These are phyloP conservation scores for Dendronephthya gigantea DNA, from an alignment of 64 coral and sea anemone genomes.

Conservation along the genomic window DNA sequence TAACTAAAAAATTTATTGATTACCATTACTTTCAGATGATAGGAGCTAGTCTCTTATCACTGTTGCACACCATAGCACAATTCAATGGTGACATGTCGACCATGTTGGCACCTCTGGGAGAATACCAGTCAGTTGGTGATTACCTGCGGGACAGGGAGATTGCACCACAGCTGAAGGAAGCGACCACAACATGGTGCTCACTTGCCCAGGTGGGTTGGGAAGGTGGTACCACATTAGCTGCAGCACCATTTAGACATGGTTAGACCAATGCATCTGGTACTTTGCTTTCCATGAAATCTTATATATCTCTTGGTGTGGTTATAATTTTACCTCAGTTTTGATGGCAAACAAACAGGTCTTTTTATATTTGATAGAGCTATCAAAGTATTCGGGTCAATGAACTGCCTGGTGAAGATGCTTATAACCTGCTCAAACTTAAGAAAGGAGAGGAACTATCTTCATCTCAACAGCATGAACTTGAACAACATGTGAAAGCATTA, in stretches of 20 bases:
- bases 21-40: slow-evolving; percentile 70
- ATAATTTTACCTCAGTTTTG: not conserved
- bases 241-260: too few species aligned
- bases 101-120: slow-evolving; percentile 68
- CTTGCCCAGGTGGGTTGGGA: slow-evolving; percentile 71
- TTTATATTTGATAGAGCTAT: not conserved
- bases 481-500: not conserved
- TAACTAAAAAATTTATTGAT: too few species aligned
- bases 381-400: not conserved
- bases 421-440: not conserved
- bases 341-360: not conserved
- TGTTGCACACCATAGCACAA: slow-evolving; percentile 74
- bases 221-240: too few species aligned
- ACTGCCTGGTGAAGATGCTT: not conserved
- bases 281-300: too few species aligned
- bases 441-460: not conserved
- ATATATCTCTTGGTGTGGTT: too few species aligned
- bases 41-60: slow-evolving; percentile 77
- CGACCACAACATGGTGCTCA: slow-evolving; percentile 84
- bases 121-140: slow-evolving; percentile 91
- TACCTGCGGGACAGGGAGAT: slow-evolving; percentile 99
- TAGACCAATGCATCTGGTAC: too few species aligned
- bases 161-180: slow-evolving; percentile 82
- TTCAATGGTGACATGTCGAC: slow-evolving; percentile 59
- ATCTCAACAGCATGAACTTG: not conserved